phyloP scores from a whole-genome alignment of 35 echinoderm and acorn worm species.

The Apostichopus japonicus region DNA sequence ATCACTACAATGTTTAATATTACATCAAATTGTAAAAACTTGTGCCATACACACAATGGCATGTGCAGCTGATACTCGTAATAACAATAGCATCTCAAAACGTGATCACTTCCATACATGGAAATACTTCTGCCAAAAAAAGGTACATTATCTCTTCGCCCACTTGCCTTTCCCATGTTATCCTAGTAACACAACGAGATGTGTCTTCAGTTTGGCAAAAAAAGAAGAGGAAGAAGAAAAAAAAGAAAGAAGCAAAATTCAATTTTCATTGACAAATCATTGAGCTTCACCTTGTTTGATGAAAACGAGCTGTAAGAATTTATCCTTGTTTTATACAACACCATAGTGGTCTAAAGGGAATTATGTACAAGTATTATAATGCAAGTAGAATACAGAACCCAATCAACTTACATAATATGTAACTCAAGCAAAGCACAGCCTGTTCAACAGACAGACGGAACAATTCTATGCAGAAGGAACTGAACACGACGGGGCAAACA shows the following conservation, averaged over 20 bases:
- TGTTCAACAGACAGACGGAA: no score
- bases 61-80: slow-evolving; percentile 38
- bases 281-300: no score
- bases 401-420: neutral
- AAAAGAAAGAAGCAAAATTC: no score
- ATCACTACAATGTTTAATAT: slow-evolving; percentile 56
- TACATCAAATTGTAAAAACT: slow-evolving; percentile 47
- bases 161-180: neutral
- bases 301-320: neutral
- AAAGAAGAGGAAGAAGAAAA: no score
- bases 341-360: neutral
- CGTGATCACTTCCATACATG: no score
- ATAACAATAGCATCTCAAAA: neutral
- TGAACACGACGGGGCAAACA: no score
- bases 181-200: neutral
- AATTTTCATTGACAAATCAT: no score
- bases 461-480: no score
- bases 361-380: neutral
- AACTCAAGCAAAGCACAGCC: no score
- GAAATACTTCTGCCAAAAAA: neutral
- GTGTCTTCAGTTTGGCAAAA: neutral
- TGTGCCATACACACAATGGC: slow-evolving; percentile 31
- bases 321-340: neutral
- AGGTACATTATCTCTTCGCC: neutral
- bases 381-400: neutral